Percentiles rank a stretch among this genome's conserved stretches.
These are phyloP conservation scores for Spodoptera littoralis DNA, from an alignment of 2,888 invertebrate species.

Conservation along the genomic window DNA sequence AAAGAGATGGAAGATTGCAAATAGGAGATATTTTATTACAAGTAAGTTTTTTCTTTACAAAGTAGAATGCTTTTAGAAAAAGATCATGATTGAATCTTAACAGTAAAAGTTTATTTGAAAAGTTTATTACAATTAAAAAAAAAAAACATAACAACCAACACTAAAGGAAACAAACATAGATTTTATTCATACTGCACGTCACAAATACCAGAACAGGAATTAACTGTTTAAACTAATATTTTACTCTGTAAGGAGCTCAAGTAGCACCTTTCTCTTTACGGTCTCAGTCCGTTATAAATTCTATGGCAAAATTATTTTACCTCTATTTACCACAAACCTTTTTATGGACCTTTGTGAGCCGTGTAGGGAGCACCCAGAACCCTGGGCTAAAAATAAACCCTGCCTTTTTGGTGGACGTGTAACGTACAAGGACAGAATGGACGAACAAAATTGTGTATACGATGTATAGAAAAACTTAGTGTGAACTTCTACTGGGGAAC, in stretches of 20 bases:
- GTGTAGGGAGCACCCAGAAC: conserved; percentile 8
- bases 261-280: background rate
- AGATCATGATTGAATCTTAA: too few relatives aligned
- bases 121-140: too few relatives aligned
- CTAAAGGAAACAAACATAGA: too few relatives aligned
- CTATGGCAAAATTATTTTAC: conserved; percentile 31
- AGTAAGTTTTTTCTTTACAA: conserved; percentile 66
- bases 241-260: background rate
- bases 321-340: conserved; percentile 24
- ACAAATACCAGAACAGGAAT: too few relatives aligned
- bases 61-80: background rate
- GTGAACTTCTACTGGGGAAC: too few relatives aligned
- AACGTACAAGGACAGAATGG: too few relatives aligned
- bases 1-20: conserved; percentile 94
- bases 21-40: conserved; percentile 98
- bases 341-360: conserved; percentile 15
- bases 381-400: conserved; percentile 31
- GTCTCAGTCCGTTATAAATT: conserved; percentile 7
- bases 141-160: too few relatives aligned
- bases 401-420: background rate
- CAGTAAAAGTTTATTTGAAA: too few relatives aligned
- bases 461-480: too few relatives aligned
- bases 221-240: too few relatives aligned
- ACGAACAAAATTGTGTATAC: too few relatives aligned
- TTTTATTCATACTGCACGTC: too few relatives aligned